Percentiles rank a stretch among this genome's conserved stretches.
Conservation (phyloP, 2,113 vertebrate genomes). For the Agelaius phoeniceus region DNA sequence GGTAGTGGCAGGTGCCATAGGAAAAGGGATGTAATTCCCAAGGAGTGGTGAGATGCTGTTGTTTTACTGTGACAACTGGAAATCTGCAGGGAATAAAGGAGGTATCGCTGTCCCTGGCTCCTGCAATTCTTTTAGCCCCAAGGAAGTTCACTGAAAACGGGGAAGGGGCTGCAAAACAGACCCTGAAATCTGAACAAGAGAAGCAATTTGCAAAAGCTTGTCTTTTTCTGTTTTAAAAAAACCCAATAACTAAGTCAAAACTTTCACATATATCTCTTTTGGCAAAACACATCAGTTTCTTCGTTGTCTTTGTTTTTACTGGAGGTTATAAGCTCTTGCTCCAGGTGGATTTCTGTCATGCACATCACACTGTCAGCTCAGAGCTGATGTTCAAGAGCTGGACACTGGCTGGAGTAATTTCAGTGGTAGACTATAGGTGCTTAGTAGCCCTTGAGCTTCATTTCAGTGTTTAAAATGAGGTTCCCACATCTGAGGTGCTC, state of each 20-base stretch:
- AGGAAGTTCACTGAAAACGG: not conserved
- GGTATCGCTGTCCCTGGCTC: fast-evolving
- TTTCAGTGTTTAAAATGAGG: not conserved
- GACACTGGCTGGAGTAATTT: not conserved
- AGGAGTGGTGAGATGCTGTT: not conserved
- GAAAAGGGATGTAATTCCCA: not conserved
- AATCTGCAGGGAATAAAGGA: not conserved
- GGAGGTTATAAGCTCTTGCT: not conserved
- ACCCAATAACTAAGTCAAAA: not conserved
- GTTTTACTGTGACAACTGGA: not conserved
- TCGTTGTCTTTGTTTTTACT: not conserved
- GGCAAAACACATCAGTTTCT: not conserved
- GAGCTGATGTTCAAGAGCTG: not conserved
- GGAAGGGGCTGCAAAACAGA: not conserved
- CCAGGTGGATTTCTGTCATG: not conserved
- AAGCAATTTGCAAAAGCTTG: not conserved
- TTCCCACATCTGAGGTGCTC: not conserved
- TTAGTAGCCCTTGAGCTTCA: not conserved
- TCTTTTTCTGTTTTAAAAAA: not conserved
- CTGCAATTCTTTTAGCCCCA: not conserved
- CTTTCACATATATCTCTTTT: not conserved
- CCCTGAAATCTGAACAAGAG: not conserved
- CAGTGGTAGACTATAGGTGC: not conserved
- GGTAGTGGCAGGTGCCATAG: not conserved
- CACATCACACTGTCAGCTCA: not conserved